phyloP scores from a whole-genome alignment of 2,113 vertebrate genomes.

The Leuciscus idus region DNA sequence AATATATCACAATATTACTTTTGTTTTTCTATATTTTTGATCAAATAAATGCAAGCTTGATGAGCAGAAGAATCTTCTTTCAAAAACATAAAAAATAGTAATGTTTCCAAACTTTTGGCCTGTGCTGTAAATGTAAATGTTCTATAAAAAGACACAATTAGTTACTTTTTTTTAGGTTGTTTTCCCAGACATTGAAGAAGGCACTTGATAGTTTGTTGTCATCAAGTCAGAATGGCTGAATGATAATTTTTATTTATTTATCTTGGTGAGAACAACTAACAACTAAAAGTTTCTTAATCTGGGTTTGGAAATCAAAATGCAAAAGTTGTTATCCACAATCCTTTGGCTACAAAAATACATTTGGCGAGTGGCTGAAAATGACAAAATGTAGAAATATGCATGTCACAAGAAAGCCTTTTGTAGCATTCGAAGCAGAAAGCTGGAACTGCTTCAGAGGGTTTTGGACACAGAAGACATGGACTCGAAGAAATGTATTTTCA shows the following conservation, averaged over 20 bases:
- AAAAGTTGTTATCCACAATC: neutral
- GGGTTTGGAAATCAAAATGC: neutral
- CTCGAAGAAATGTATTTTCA: neutral
- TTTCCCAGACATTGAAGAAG: no score
- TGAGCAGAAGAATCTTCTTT: no score
- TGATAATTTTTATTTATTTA: neutral
- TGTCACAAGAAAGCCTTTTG: neutral
- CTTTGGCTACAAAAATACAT: neutral
- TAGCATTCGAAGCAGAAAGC: slow-evolving; percentile 6
- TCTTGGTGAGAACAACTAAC: neutral
- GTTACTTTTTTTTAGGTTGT: no score
- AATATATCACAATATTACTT: no score
- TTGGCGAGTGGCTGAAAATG: neutral
- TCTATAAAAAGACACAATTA: no score
- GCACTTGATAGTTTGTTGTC: neutral
- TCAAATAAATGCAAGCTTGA: no score
- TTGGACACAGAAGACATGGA: neutral
- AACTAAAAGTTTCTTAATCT: neutral
- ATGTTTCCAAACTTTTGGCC: no score
- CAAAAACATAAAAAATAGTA: no score
- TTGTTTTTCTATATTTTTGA: no score
- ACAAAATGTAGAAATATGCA: neutral
- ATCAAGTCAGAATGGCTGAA: neutral
- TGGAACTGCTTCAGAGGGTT: slow-evolving; percentile 15
- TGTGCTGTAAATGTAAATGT: no score